Evolutionary conservation across 2,888 invertebrate species (phyloP), one percentile per base, ranked within the genome.

Genomic region (Achlya flavicornis): DNA sequence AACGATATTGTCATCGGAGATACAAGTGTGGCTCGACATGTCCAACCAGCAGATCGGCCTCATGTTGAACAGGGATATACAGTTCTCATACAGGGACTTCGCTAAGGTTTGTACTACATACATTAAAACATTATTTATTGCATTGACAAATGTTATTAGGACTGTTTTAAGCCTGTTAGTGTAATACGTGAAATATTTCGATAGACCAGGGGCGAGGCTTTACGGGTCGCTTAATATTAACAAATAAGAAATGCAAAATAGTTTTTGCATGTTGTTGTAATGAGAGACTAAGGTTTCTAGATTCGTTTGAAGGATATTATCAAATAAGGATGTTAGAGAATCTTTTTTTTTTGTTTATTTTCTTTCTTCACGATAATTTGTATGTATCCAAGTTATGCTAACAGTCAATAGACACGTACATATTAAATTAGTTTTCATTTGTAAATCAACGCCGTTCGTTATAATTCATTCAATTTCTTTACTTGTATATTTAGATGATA

Each of bases 31-130:
- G 97, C 95, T 98, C 66, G 98, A 98, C 87, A 97, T 98, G 97
- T 97, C 98, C 75, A 98, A 98, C 95, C 98, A 99, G 86, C 98
- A 98, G 94, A 98, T 99, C 77, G 97, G 98, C 0, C 95, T 98
- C 77, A 97, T 98, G 94, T 94, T 98, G 61, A 97, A 98, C 87
- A 91, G 98, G 67, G 97, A 97, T 84, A 95, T 98, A 67, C 96
- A 98, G 85, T 95, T 97, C 82, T 96, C 98, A 0, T 98, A 98
- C 89, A 95, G 98, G 82, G 96, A 96, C 84, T 98, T 98, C 83
- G 97, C 98, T 10, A 94, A 95, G 93, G 94, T 94, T 78, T 66
- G 32, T 53, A 58, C 33, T 5, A 46, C 5, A n/a, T 46, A 14
- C 11, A 57, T 19, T 35, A 57, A n/a, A 16, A 6, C 7, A 38